Percentiles rank a stretch among this genome's conserved stretches.
Evolutionary conservation across 2,797 vertebrate genomes (phyloP).

Genomic region (Smutsia gigantea): DNA sequence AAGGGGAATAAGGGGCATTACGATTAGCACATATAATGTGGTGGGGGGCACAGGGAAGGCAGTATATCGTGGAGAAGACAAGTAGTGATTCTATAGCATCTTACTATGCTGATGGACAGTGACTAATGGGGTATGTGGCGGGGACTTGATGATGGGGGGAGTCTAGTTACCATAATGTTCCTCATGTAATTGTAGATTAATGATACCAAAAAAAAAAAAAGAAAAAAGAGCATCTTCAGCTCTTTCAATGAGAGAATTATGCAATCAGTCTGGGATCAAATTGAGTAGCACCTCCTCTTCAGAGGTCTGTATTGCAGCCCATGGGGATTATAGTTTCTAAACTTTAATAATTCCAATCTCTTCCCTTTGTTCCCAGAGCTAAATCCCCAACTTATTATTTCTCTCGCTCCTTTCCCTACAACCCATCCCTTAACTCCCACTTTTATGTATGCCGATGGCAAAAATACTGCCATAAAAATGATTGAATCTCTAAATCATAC

Average conservation of each 20-base stretch:
- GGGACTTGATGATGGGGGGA: too few species aligned
- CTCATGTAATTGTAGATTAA: too few species aligned
- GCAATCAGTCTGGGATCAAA: slow-evolving; percentile 29
- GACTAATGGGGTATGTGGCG: too few species aligned
- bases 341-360: neutral
- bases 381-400: neutral
- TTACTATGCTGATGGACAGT: too few species aligned
- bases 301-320: neutral
- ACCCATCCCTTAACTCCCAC: neutral
- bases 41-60: too few species aligned
- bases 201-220: too few species aligned
- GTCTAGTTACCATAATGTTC: too few species aligned
- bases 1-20: too few species aligned
- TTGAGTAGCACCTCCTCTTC: neutral
- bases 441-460: neutral
- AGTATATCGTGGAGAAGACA: too few species aligned
- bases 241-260: neutral
- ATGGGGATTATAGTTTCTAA: neutral
- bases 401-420: neutral
- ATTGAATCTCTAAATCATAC: neutral
- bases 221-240: neutral
- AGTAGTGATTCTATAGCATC: too few species aligned
- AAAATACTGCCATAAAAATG: neutral
- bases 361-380: neutral
- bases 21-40: too few species aligned